phyloP scores from a whole-genome alignment of 2,888 invertebrate genomes.

The Periphyllus acericola region DNA sequence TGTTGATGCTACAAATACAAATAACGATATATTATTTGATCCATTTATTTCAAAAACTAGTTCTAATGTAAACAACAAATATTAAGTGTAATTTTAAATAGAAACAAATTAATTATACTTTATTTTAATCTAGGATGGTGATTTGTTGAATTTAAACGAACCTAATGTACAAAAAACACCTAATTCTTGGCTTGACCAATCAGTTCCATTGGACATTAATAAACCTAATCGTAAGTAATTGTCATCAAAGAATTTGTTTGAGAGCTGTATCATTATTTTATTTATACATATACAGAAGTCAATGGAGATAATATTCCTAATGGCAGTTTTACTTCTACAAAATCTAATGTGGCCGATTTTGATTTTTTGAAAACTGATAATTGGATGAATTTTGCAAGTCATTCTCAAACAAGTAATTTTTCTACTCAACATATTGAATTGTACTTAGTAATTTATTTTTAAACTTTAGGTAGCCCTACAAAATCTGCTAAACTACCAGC shows the following conservation, averaged over 20 bases:
- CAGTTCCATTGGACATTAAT: conserved; percentile 38
- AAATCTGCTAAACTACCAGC: conserved; percentile 68
- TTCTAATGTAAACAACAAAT: conserved; percentile 38
- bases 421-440: not conserved
- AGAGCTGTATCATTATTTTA: not conserved
- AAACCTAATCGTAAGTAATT: conserved; percentile 34
- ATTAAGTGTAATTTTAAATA: not conserved
- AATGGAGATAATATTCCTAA: conserved; percentile 34
- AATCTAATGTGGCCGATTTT: conserved; percentile 57
- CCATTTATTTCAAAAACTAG: conserved; percentile 51
- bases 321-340: conserved; percentile 54
- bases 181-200: conserved; percentile 50
- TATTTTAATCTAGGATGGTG: conserved; percentile 22
- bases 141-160: conserved; percentile 55
- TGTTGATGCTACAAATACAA: conserved; percentile 30
- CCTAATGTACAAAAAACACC: conserved; percentile 14
- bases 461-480: conserved; percentile 67
- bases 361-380: conserved; percentile 57
- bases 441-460: not conserved
- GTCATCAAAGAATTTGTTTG: not conserved
- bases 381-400: conserved; percentile 53
- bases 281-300: not conserved
- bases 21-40: conserved; percentile 47
- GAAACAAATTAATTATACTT: not conserved
- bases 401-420: conserved; percentile 56